These are phyloP conservation scores for Mycteria americana DNA, from an alignment of 2,797 vertebrate species.

Conservation along the genomic window DNA sequence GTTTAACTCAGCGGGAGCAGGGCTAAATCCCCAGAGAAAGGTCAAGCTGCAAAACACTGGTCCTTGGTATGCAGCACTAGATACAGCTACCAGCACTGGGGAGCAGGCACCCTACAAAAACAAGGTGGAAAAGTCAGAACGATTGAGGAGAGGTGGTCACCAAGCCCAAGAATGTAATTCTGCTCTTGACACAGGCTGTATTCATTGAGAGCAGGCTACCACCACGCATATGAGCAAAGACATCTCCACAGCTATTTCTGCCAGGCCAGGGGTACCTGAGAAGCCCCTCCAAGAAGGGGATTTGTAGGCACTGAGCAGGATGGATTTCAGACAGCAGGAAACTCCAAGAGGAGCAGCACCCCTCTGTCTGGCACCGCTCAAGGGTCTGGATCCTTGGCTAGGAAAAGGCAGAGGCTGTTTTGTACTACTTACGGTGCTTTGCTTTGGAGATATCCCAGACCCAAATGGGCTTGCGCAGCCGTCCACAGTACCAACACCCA, in stretches of 20 bases:
- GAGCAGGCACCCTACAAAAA: background rate
- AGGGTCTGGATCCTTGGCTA: background rate
- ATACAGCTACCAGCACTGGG: accelerated
- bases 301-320: background rate
- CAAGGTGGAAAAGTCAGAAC: background rate
- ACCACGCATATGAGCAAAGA: background rate
- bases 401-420: background rate
- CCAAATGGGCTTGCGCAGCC: background rate
- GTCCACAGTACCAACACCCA: background rate
- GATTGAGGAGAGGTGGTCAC: background rate
- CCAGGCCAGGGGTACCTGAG: background rate
- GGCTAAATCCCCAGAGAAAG: background rate
- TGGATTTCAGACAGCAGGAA: background rate
- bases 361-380: background rate
- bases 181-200: background rate
- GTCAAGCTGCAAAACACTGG: background rate
- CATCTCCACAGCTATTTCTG: background rate
- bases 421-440: background rate
- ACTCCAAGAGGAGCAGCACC: background rate
- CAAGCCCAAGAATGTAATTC: background rate
- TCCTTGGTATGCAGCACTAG: background rate
- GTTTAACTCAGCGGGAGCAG: background rate
- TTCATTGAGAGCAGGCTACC: background rate
- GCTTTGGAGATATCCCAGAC: background rate
- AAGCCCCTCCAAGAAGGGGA: accelerated